Conservation (phyloP, 2,797 vertebrate genomes). For the Phataginus tricuspis region DNA sequence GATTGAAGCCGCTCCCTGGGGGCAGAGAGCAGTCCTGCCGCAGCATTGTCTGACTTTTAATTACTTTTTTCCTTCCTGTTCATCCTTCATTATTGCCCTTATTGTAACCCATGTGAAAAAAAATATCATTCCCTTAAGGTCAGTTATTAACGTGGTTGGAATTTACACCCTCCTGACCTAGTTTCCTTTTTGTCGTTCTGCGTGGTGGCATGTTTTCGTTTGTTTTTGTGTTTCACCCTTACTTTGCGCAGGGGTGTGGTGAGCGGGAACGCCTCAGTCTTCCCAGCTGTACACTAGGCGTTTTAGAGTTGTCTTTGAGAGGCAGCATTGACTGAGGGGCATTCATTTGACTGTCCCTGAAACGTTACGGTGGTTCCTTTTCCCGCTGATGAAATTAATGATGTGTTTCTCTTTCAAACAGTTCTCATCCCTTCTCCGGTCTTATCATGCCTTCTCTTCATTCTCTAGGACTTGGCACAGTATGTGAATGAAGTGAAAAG, state of each 20-base stretch:
- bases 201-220: background rate
- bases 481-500: constrained; percentile 99
- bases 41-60: background rate
- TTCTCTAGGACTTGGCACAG: constrained; percentile 96
- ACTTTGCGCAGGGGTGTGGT: background rate
- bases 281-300: constrained; percentile 39
- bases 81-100: background rate
- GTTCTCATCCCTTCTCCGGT: background rate
- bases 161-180: background rate
- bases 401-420: constrained; percentile 41
- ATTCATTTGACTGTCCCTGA: constrained; percentile 48
- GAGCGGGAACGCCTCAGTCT: background rate
- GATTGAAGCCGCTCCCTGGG: background rate
- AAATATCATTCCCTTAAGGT: background rate
- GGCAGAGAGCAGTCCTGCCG: background rate
- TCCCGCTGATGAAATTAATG: constrained; percentile 35
- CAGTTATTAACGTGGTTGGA: background rate
- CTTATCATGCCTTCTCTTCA: constrained; percentile 20
- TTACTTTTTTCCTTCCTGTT: background rate
- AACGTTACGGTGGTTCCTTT: constrained; percentile 38
- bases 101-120: background rate
- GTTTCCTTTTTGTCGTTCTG: background rate
- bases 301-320: background rate
- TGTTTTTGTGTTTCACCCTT: background rate
- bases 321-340: constrained; percentile 43